phyloP scores from a whole-genome alignment of 2,797 vertebrate species.

The Tapirus indicus region DNA sequence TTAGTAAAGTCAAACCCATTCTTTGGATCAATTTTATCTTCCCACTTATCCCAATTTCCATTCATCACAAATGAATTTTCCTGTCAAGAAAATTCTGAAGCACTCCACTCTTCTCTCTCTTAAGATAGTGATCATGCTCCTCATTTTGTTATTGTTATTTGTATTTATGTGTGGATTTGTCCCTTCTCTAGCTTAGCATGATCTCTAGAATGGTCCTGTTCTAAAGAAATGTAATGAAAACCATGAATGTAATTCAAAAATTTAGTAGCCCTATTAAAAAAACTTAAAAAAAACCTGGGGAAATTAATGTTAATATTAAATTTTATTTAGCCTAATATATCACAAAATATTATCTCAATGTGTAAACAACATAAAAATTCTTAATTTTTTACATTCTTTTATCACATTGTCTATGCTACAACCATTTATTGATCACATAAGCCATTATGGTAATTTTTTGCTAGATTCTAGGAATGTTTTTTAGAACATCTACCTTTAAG shows the following conservation, averaged over 20 bases:
- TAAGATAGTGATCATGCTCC: neutral
- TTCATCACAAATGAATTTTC: neutral
- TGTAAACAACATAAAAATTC: neutral
- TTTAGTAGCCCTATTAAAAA: neutral
- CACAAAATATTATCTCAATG: neutral
- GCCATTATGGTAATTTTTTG: neutral
- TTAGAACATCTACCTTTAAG: neutral
- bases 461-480: neutral
- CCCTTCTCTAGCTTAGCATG: neutral
- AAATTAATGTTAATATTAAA: conserved; percentile 8
- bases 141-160: neutral
- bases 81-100: neutral
- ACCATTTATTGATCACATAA: neutral
- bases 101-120: neutral
- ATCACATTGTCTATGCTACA: neutral
- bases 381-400: neutral
- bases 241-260: neutral
- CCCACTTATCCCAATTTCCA: too few relatives aligned
- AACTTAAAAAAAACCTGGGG: neutral
- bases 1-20: neutral
- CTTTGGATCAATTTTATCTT: neutral
- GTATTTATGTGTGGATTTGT: neutral
- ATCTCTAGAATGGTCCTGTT: neutral
- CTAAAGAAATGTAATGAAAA: neutral
- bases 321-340: neutral